Evolutionary conservation across 1,140 invertebrate genomes (phyloP).

Genomic region (Aphelinus atriplicis): DNA sequence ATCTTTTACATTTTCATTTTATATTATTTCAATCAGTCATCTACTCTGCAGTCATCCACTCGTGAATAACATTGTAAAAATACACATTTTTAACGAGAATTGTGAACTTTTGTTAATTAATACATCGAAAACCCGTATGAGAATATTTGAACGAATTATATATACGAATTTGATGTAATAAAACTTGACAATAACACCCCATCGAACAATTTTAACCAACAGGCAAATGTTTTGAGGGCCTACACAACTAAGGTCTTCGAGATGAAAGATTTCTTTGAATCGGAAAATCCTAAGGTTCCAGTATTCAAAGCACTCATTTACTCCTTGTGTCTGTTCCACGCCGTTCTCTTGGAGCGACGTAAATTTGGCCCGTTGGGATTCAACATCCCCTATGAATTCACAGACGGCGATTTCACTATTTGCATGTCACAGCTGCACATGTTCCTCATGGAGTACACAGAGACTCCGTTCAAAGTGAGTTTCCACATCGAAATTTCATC

Average conservation of each 20-base stretch:
- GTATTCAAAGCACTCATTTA: constrained; percentile 74
- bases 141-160: no score
- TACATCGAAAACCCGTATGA: no score
- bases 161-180: no score
- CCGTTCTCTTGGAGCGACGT: constrained; percentile 73
- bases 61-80: no score
- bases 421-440: constrained; percentile 77
- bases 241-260: constrained; percentile 68
- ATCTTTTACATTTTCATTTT: no score
- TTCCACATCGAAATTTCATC: neutral
- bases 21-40: no score
- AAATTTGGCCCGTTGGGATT: constrained; percentile 80
- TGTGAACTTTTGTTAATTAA: no score
- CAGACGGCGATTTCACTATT: constrained; percentile 78
- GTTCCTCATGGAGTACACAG: constrained; percentile 73
- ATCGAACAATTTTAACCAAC: neutral
- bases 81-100: no score
- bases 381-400: constrained; percentile 82
- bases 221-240: constrained; percentile 74
- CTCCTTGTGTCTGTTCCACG: constrained; percentile 79
- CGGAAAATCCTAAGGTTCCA: constrained; percentile 64
- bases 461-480: constrained; percentile 73
- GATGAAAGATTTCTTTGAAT: constrained; percentile 68
- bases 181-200: no score
- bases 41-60: no score